Evolutionary conservation across 2,888 invertebrate genomes (phyloP).

Genomic region (Gymnosoma rotundatum): DNA sequence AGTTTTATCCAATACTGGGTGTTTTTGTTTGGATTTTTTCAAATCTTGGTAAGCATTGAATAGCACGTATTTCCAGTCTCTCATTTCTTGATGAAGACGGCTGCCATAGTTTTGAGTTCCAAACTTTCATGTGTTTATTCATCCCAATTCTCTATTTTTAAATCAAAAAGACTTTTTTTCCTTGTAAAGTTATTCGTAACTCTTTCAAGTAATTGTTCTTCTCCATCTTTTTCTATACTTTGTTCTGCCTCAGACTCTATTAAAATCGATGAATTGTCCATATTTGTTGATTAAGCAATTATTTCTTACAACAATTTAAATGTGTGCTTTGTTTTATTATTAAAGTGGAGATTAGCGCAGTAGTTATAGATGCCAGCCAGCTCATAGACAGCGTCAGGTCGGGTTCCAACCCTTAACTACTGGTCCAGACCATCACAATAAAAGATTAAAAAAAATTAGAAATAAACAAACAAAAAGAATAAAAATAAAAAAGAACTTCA

Average conservation of each 20-base stretch:
- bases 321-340: neutral
- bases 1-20: constrained; percentile 61
- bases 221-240: constrained; percentile 64
- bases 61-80: constrained; percentile 72
- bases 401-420: no score
- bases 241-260: constrained; percentile 72
- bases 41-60: constrained; percentile 29
- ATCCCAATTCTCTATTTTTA: constrained; percentile 71
- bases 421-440: no score
- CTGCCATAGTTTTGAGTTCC: constrained; percentile 71
- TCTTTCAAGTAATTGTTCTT: constrained; percentile 31
- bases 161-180: constrained; percentile 74
- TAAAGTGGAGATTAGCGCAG: neutral
- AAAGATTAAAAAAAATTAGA: no score
- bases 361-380: no score
- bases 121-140: constrained; percentile 53
- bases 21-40: constrained; percentile 65
- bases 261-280: constrained; percentile 56
- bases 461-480: no score
- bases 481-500: no score
- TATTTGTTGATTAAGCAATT: neutral
- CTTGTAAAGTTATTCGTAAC: constrained; percentile 44
- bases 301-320: neutral
- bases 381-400: no score
- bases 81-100: constrained; percentile 72